Conservation (phyloP, 2,888 invertebrate species). For the Tinea pellionella region DNA sequence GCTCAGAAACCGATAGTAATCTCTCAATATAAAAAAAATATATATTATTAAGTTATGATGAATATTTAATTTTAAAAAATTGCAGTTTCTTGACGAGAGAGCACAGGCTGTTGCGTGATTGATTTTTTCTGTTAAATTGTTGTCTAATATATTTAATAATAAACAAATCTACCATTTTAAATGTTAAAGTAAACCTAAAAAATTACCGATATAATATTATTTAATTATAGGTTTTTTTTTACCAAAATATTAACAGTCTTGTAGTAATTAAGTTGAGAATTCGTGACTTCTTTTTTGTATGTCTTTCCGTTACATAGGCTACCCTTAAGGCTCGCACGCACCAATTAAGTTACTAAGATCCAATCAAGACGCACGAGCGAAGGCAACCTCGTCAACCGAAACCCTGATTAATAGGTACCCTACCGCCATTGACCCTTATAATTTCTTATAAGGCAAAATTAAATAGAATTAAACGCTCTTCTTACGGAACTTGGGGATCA, state of each 20-base stretch:
- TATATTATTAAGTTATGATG: too few relatives aligned
- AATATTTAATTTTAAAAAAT: too few relatives aligned
- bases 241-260: neutral
- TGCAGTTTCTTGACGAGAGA: too few relatives aligned
- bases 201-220: too few relatives aligned
- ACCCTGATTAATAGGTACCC: constrained; percentile 14
- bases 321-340: constrained; percentile 10
- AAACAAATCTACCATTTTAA: neutral
- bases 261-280: neutral
- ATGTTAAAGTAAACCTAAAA: neutral
- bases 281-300: neutral
- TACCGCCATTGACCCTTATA: constrained; percentile 13
- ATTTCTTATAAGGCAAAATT: constrained; percentile 14
- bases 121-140: too few relatives aligned
- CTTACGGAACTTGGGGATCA: neutral
- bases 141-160: too few relatives aligned
- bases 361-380: constrained; percentile 13
- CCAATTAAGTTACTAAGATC: constrained; percentile 11
- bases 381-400: constrained; percentile 7
- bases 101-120: too few relatives aligned
- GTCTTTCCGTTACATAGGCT: neutral
- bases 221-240: too few relatives aligned
- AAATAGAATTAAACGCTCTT: constrained; percentile 5
- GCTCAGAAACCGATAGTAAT: too few relatives aligned
- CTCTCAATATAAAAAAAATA: too few relatives aligned